Base-by-base conservation (phyloP, 92 coral and sea anemone genomes). In the Desmophyllum pertusum region DNA sequence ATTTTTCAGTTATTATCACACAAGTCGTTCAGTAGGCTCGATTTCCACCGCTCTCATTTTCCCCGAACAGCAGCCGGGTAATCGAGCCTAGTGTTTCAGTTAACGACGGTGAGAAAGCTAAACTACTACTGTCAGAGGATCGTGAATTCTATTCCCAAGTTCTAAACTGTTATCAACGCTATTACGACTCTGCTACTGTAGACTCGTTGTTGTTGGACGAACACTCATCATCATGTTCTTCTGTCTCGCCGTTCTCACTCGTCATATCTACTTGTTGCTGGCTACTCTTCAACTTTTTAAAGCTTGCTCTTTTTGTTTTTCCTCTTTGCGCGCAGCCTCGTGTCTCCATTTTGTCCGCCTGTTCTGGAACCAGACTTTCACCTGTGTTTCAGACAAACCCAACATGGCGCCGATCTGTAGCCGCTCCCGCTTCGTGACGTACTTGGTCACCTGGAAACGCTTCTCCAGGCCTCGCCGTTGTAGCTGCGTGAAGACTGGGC, bases 301-400 rank as follows among this genome's bases (percentile, higher is more conserved):
- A 27, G 52, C 65, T 43, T 79, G 50, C 40, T 86, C 75, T 40
- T 71, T 70, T 25, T 80, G 78, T 45, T 77, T 73, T 79, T 70
- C 88, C 45, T 88, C 82, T 81, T 87, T 76, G 42, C 83, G 77
- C 53, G 83, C 85, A 66, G 83, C 90, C 55, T 84, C 76, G 40
- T 90, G 90, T 35, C 95, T 90, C 97, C 98, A 94, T 65, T 96
- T 96, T 43, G 99, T 96, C 55, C 99, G 87, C 89, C 99, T 85
- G 78, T 96, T 96, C 77, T 96, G 99, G 78, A 96, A 96, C 99
- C 99, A 97, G 19, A 97, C 98, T 81, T 97, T 97, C 4, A 97
- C 98, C 59, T 97, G 99, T 48, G 98, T 91, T 83, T 97, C 99
- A 27, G 93, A 88, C 69, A 97, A 89, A 9, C 98, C 97, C 72